Conservation (phyloP, 2,888 invertebrate genomes). For the Rhagium mordax region DNA sequence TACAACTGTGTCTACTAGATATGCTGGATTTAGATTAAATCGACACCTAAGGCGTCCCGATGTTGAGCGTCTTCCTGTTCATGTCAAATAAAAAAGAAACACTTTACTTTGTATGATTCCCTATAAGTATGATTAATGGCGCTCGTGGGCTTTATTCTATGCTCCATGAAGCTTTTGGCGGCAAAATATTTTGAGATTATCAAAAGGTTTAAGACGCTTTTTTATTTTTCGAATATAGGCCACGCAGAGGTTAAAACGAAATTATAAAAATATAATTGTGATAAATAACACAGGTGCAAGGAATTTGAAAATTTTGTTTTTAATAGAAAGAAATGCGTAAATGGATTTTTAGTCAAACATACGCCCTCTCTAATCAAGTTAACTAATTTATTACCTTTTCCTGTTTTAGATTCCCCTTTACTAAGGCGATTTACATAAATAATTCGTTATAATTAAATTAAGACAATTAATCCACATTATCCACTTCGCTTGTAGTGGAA, state of each 20-base stretch:
- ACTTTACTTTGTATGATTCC: constrained; percentile 43
- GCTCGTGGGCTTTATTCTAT: background rate
- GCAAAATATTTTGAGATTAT: constrained; percentile 7
- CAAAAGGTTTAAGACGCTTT: background rate
- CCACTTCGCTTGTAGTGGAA: background rate
- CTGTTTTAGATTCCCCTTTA: background rate
- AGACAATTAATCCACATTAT: background rate
- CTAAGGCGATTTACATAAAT: background rate
- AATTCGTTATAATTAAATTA: background rate
- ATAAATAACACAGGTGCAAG: background rate
- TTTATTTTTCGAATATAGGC: background rate
- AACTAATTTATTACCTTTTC: no score
- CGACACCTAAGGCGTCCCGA: constrained; percentile 56
- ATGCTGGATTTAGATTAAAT: constrained; percentile 56
- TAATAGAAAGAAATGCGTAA: background rate
- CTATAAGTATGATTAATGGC: constrained; percentile 53
- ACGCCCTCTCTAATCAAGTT: no score
- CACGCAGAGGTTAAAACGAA: background rate
- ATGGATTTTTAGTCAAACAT: background rate
- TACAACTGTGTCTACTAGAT: constrained; percentile 31
- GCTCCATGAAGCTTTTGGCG: background rate
- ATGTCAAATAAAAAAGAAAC: constrained; percentile 49
- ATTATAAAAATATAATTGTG: background rate
- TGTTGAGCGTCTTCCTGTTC: constrained; percentile 58
- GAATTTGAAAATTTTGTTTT: background rate